phyloP scores from a whole-genome alignment of 2,888 invertebrate genomes.

The Amaurobius ferox region DNA sequence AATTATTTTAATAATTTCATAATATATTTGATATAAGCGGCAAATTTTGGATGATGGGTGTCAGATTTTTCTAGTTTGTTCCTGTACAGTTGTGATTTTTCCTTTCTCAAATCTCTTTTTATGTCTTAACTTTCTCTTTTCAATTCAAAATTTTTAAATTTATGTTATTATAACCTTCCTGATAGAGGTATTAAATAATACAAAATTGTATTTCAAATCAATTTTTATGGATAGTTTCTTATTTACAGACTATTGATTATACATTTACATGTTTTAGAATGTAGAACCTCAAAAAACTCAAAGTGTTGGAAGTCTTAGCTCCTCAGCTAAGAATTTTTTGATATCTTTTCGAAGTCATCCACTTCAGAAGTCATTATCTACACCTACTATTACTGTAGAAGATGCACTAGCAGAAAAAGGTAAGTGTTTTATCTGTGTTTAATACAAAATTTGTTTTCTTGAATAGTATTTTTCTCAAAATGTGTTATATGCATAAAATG shows the following conservation, averaged over 20 bases:
- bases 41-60: no score
- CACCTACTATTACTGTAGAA: constrained; percentile 72
- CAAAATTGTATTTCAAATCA: no score
- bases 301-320: constrained; percentile 64
- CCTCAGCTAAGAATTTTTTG: constrained; percentile 54
- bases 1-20: no score
- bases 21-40: no score
- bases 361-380: constrained; percentile 73
- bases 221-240: neutral
- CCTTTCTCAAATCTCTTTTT: no score
- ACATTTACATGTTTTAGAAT: constrained; percentile 37
- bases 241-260: no score
- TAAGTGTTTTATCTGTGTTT: neutral
- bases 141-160: neutral
- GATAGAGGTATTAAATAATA: no score
- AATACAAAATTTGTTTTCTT: neutral
- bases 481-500: no score
- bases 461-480: no score
- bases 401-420: constrained; percentile 63
- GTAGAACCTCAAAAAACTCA: constrained; percentile 66
- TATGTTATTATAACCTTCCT: neutral
- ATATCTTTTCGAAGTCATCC: constrained; percentile 60
- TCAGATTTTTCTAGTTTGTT: no score
- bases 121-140: no score
- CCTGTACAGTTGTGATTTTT: no score